phyloP scores from a whole-genome alignment of 2,888 invertebrate species.

The Melolontha melolontha region DNA sequence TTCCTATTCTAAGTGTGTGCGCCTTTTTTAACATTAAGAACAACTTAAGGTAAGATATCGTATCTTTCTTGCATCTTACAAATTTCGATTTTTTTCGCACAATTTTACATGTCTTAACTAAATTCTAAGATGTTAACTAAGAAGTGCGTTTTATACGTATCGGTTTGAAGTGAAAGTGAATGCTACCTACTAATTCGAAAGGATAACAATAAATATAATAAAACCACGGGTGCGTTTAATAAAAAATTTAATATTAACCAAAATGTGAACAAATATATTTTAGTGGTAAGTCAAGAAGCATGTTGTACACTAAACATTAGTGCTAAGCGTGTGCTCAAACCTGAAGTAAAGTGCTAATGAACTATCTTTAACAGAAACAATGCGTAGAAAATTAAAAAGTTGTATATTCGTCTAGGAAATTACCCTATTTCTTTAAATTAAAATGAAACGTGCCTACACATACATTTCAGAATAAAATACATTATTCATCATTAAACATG shows the following conservation, averaged over 20 bases:
- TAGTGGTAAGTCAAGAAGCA: not conserved
- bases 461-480: too few relatives aligned
- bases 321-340: too few relatives aligned
- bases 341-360: too few relatives aligned
- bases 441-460: too few relatives aligned
- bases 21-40: constrained; percentile 64
- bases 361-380: too few relatives aligned
- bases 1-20: constrained; percentile 66
- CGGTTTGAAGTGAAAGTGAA: constrained; percentile 44
- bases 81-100: constrained; percentile 44
- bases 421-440: too few relatives aligned
- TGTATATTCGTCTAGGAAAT: too few relatives aligned
- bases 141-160: not conserved
- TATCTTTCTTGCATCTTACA: constrained; percentile 38
- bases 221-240: constrained; percentile 5
- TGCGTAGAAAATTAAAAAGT: too few relatives aligned
- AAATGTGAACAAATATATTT: constrained; percentile 6
- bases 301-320: not conserved
- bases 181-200: not conserved
- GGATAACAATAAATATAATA: constrained; percentile 8
- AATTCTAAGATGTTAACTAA: not conserved
- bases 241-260: constrained; percentile 4
- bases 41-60: constrained; percentile 61
- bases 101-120: constrained; percentile 16
- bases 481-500: too few relatives aligned